Evolutionary conservation across 1,140 invertebrate species (phyloP).

Genomic region (Ditylenchus dipsaci): DNA sequence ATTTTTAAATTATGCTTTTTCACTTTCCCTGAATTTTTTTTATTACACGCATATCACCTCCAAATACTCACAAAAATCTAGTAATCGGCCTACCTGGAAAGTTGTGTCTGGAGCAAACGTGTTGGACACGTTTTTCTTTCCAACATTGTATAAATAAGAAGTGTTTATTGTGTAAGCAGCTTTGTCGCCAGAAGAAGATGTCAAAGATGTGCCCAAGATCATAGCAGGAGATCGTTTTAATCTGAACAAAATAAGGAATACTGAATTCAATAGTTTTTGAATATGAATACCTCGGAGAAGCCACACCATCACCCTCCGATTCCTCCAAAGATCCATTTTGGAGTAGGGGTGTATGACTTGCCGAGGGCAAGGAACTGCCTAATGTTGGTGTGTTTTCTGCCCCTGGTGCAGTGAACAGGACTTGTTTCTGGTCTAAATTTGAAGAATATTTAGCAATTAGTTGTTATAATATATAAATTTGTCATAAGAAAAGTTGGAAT

Average conservation of each 20-base stretch:
- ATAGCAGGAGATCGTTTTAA: constrained; percentile 57
- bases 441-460: too few relatives aligned
- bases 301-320: background rate
- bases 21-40: too few relatives aligned
- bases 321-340: constrained; percentile 13
- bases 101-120: too few relatives aligned
- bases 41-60: too few relatives aligned
- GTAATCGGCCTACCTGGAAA: too few relatives aligned
- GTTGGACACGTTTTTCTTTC: too few relatives aligned
- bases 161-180: background rate
- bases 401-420: background rate
- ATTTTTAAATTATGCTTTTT: too few relatives aligned
- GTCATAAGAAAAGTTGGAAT: too few relatives aligned
- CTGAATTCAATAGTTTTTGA: background rate
- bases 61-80: too few relatives aligned
- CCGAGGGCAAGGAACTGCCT: constrained; percentile 16
- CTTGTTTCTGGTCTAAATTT: too few relatives aligned
- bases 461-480: too few relatives aligned
- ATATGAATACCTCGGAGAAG: constrained; percentile 15
- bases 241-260: constrained; percentile 24
- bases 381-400: constrained; percentile 1
- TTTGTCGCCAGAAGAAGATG: background rate
- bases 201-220: constrained; percentile 36
- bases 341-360: constrained; percentile 12
- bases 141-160: background rate